A percentile compares a stretch with the other conserved stretches of the same genome.
phyloP scores from a whole-genome alignment of 2,797 vertebrate species.

The Rhabdomys pumilio region DNA sequence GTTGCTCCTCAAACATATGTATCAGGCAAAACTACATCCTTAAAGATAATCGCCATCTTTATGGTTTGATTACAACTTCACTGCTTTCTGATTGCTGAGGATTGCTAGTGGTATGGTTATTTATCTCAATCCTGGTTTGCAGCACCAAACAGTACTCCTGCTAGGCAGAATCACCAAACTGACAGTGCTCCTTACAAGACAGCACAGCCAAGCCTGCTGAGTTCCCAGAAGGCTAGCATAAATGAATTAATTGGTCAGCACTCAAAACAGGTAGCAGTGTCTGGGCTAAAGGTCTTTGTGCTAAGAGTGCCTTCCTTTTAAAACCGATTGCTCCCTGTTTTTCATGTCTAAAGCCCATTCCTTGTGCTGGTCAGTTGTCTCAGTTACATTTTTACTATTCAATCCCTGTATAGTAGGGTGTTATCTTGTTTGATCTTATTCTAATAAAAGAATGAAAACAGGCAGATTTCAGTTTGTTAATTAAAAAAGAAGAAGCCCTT shows the following conservation, averaged over 20 bases:
- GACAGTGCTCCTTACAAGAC: not conserved
- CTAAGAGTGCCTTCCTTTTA: conserved; percentile 11
- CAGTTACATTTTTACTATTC: conserved; percentile 11
- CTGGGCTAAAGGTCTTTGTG: conserved; percentile 25
- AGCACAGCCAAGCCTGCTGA: not conserved
- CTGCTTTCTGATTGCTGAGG: conserved; percentile 69
- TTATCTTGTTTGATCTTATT: not conserved
- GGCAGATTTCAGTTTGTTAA: not conserved
- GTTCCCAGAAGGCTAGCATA: not conserved
- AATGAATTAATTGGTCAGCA: conserved; percentile 34
- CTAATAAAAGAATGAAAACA: conserved; percentile 50
- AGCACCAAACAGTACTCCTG: conserved; percentile 28
- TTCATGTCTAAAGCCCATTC: not conserved
- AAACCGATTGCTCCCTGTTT: not conserved
- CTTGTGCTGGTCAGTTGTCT: not conserved
- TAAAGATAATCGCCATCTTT: conserved; percentile 29
- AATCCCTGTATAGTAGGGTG: conserved; percentile 35
- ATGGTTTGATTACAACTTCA: conserved; percentile 64
- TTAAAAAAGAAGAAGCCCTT: not conserved
- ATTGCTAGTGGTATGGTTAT: conserved; percentile 19
- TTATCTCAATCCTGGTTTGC: conserved; percentile 61
- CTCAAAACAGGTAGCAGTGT: not conserved
- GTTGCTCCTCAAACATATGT: conserved; percentile 54
- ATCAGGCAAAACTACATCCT: conserved; percentile 20
- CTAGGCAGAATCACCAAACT: conserved; percentile 40